Evolutionary conservation across 64 coral and sea anemone genomes (phyloP), one percentile per base, ranked within the genome.

Genomic region (Acropora tenuis): DNA sequence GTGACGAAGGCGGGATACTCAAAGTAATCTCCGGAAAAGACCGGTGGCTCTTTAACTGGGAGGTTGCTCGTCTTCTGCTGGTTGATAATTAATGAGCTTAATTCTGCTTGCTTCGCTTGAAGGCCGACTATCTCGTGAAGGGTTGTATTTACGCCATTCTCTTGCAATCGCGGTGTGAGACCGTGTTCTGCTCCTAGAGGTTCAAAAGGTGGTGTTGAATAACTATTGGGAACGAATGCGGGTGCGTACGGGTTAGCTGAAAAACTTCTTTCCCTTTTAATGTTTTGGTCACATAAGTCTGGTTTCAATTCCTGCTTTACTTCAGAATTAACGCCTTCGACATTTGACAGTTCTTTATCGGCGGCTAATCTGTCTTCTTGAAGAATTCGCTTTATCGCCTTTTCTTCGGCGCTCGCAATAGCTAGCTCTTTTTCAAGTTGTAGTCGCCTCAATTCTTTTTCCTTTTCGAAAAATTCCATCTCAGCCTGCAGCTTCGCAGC

Each of bases 21-120:
- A 75, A 95, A 87, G 3, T 18, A 8, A 49, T 92, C 86, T 77
- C 78, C 89, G 45, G 69, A 55, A 65, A 92, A 95, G 0, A 91
- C 69, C 3, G 93, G 88, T 46, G 82, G 93, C 57, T 95, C 89
- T 80, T 95, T 87, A 4, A 95, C 84, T 46, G 82, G 93, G 40
- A 91, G 73, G 47, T 79, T 53, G 78, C 30, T 94, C 45, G 50
- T 47, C 47, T 78, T 85, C n/a, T 94, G 87, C 63, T 94, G 87
- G 71, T 88, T 82, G 2, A 88, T 81, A 11, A 94, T 47, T 16
- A 88, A 41, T 15, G 85, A 69, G 41, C 76, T 94, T 48, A 93
- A 73, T 20, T 90, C 69, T 52, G 77, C 74, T 90, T 90, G 92
- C 47, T 89, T 94, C 8, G 57, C 87, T 89, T 94, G 92, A 50